phyloP scores from a whole-genome alignment of 2,888 invertebrate species.

The Ischnus inquisitorius region DNA sequence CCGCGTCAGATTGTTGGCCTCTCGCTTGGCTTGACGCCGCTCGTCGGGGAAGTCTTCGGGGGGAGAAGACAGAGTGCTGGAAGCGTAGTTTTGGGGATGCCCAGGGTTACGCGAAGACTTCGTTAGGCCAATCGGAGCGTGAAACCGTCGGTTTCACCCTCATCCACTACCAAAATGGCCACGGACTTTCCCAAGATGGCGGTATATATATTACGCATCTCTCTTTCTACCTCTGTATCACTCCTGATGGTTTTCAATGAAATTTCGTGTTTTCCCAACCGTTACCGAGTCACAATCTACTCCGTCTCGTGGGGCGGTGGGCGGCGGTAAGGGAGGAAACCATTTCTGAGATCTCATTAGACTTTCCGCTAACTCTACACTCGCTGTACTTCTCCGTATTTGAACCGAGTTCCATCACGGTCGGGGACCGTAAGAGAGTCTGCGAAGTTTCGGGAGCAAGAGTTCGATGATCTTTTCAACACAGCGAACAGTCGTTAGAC shows the following conservation, averaged over 20 bases:
- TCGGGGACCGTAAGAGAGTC: neutral
- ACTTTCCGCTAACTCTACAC: slow-evolving; percentile 16
- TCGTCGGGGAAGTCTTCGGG: slow-evolving; percentile 4
- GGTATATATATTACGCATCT: slow-evolving; percentile 51
- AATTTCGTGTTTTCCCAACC: slow-evolving; percentile 32
- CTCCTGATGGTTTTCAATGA: slow-evolving; percentile 26
- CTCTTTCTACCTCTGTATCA: slow-evolving; percentile 2
- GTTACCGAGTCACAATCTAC: neutral
- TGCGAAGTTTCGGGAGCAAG: slow-evolving; percentile 5
- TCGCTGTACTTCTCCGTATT: slow-evolving; percentile 22
- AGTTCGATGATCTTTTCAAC: slow-evolving; percentile 23
- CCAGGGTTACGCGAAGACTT: slow-evolving; percentile 74
- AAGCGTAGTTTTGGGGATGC: slow-evolving; percentile 72
- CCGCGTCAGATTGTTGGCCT: slow-evolving; percentile 61
- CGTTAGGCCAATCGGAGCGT: slow-evolving; percentile 83
- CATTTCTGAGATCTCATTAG: slow-evolving; percentile 43
- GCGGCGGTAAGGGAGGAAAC: neutral
- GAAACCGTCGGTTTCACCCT: slow-evolving; percentile 81
- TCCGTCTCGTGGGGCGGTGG: neutral
- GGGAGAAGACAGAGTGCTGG: slow-evolving; percentile 2
- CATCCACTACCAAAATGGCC: slow-evolving; percentile 79
- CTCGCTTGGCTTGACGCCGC: slow-evolving; percentile 68
- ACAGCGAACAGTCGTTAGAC: neutral
- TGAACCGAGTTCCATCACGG: neutral
- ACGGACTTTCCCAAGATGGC: slow-evolving; percentile 77